Evolutionary conservation across 1,140 invertebrate species (phyloP), one percentile per base, ranked within the genome.

Genomic region (Phocides pigmalion): DNA sequence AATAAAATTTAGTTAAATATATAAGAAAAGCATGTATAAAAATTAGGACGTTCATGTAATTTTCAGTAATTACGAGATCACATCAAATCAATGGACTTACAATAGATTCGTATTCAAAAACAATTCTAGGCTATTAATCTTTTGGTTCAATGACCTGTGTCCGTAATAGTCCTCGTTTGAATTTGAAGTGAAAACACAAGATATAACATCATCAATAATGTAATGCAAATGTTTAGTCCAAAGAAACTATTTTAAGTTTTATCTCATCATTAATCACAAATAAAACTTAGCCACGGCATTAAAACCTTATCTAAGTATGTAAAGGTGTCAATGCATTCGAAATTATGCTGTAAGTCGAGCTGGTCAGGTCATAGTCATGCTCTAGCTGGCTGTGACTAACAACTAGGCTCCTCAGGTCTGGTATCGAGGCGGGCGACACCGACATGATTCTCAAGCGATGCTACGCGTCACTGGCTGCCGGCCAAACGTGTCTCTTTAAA

Each of bases 371-470:
- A 66, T 50, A 62, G 75, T 81, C 76, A 79, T 69, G 76, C 69
- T 80, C 75, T 74, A 70, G 42, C 72, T 71, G 46, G 8, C 22
- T 32, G 6, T 35, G 16, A 59, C 20, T 58, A 44, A 22, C 68
- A 58, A 56, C 61, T 58, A 46, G 54, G 46, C 4, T 37, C 25
- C 42, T 50, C 47, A 68, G 46, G 19, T 44, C 41, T 62, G 47
- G 39, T 56, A 66, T 66, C 46, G 28, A n/a, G n/a, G 49, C 68
- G 66, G 54, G 64, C 61, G 32, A 11, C 49, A 39, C 47, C 66
- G 68, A 72, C 83, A 84, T 70, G 74, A 72, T 86, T 89, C 83
- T 75, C 83, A 84, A 64, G 74, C 51, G 28, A 49, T 49, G 66
- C 70, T 58, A 72, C 70, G 74, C 74, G 49, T 74, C 78, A 79